A percentile compares a stretch with the other conserved stretches of the same genome.
These are phyloP conservation scores for Nyctibius grandis DNA, from an alignment of 2,797 vertebrate genomes.

Conservation along the genomic window DNA sequence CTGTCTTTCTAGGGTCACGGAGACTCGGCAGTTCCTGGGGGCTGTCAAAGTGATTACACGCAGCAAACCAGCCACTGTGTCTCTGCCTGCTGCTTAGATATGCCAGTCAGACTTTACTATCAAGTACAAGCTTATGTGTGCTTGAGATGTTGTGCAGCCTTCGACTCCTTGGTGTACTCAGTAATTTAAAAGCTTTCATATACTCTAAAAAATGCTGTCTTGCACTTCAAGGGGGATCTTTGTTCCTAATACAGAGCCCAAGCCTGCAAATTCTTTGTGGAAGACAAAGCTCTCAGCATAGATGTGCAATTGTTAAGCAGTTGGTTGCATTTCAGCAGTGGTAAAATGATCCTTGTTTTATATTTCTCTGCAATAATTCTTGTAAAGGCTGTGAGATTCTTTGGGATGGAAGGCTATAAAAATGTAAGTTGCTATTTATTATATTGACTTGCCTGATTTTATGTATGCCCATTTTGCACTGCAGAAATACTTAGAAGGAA, in stretches of 20 bases:
- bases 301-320: background rate
- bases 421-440: background rate
- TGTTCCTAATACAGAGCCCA: background rate
- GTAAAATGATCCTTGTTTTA: background rate
- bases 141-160: background rate
- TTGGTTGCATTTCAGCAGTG: background rate
- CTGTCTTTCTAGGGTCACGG: background rate
- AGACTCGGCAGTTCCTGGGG: background rate
- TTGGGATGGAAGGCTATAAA: background rate
- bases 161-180: background rate
- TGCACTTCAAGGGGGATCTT: background rate
- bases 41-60: slow-evolving; percentile 3
- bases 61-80: background rate
- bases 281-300: background rate
- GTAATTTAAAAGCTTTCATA: background rate
- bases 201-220: background rate
- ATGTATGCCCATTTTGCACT: background rate
- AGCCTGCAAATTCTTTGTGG: background rate
- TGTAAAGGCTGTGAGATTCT: background rate
- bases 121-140: background rate
- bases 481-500: background rate
- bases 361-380: background rate
- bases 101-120: background rate
- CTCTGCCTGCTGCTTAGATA: slow-evolving; percentile 9
- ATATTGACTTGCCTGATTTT: background rate